phyloP scores from a whole-genome alignment of 1,140 invertebrate species.

The Zaprionus camerounensis region DNA sequence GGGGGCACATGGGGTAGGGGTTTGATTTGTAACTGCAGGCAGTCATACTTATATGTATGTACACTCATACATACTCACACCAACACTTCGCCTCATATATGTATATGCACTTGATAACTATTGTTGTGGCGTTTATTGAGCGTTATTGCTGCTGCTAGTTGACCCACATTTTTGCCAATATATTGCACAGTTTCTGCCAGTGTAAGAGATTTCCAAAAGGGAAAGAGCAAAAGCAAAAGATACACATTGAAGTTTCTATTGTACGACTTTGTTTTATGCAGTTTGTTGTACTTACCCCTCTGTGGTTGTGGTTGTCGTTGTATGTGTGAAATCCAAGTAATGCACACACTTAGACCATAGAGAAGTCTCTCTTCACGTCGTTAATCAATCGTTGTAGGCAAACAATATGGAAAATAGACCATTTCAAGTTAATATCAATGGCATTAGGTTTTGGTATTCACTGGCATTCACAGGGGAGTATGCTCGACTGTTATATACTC shows the following conservation, averaged over 20 bases:
- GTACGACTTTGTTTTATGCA: not conserved
- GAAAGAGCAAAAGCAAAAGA: not conserved
- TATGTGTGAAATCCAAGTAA: slow-evolving; percentile 1
- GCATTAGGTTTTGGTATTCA: not conserved
- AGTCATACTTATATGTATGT: slow-evolving; percentile 22
- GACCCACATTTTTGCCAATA: slow-evolving; percentile 79
- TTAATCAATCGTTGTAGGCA: not conserved
- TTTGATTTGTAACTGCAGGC: slow-evolving; percentile 64
- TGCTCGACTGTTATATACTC: too few relatives aligned
- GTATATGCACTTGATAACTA: slow-evolving; percentile 54
- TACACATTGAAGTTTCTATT: slow-evolving; percentile 1
- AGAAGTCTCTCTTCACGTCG: not conserved
- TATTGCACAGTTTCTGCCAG: slow-evolving; percentile 59
- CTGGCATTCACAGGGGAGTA: not conserved
- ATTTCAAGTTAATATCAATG: not conserved
- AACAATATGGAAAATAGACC: not conserved
- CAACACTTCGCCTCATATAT: slow-evolving; percentile 14
- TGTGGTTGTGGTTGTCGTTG: not conserved
- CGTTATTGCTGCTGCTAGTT: slow-evolving; percentile 71
- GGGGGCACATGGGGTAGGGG: not conserved
- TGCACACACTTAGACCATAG: not conserved
- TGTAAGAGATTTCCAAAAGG: not conserved
- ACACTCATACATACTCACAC: slow-evolving; percentile 1
- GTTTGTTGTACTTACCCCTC: not conserved
- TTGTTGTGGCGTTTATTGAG: slow-evolving; percentile 73